These are phyloP conservation scores for Dilophus febrilis DNA, from an alignment of 2,888 invertebrate species.

Conservation along the genomic window DNA sequence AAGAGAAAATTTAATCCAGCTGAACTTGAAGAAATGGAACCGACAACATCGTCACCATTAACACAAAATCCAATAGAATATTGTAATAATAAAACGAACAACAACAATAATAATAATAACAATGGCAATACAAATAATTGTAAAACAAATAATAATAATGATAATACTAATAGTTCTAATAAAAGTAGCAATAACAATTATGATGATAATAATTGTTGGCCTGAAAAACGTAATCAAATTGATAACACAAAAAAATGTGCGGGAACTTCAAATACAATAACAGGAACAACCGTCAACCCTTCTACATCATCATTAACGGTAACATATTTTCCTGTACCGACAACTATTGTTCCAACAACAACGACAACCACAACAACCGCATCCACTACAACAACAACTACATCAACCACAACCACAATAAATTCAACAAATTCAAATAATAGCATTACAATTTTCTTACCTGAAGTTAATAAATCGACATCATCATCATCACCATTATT, in stretches of 20 bases:
- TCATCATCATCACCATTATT: no score
- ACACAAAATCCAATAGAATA: not conserved
- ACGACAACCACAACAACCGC: conserved; percentile 12
- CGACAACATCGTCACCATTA: conserved; percentile 10
- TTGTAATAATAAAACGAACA: not conserved
- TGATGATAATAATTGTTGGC: not conserved
- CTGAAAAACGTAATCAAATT: not conserved
- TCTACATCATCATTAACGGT: not conserved
- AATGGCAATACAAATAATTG: not conserved
- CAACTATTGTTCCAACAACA: not conserved
- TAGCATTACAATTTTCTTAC: no score
- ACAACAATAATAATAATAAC: not conserved
- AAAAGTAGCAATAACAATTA: not conserved
- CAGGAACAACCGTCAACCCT: not conserved
- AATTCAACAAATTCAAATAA: conserved; percentile 29
- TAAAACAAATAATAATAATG: not conserved
- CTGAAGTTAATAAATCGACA: not conserved
- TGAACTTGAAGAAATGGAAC: conserved; percentile 25
- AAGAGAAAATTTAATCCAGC: conserved; percentile 46
- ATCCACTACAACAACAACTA: conserved; percentile 16
- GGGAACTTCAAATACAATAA: no score
- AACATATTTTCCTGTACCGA: not conserved
- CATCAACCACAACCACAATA: conserved; percentile 24
- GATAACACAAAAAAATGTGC: not conserved
- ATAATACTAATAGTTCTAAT: not conserved